A percentile compares a stretch with the other conserved stretches of the same genome.
Evolutionary conservation across 2,797 vertebrate genomes (phyloP).

Genomic region (Cyclura pinguis): DNA sequence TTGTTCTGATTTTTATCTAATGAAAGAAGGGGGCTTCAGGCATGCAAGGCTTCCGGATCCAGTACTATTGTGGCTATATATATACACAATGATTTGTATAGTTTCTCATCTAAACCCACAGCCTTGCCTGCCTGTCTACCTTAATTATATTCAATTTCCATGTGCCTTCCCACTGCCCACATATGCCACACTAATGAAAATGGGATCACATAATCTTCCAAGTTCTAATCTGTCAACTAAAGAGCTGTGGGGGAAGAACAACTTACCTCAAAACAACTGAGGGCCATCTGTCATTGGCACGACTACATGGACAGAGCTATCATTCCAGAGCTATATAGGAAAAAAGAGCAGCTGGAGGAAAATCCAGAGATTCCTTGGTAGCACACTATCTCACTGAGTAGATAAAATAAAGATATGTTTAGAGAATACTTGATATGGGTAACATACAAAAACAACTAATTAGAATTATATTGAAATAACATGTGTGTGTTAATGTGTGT

Average conservation of each 20-base stretch:
- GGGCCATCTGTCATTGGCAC: not conserved
- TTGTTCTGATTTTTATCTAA: not conserved
- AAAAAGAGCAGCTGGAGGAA: constrained; percentile 28
- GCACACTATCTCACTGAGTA: not conserved
- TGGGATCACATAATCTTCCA: not conserved
- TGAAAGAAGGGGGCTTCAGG: not conserved
- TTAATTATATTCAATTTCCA: constrained; percentile 50
- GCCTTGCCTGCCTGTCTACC: constrained; percentile 27
- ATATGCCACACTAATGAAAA: constrained; percentile 26
- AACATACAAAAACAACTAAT: too few relatives aligned
- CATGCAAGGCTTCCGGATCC: constrained; percentile 10
- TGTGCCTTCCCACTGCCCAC: not conserved
- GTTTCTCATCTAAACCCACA: not conserved
- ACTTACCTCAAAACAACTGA: constrained; percentile 32
- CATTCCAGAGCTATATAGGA: constrained; percentile 14
- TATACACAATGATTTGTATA: not conserved
- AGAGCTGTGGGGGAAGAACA: constrained; percentile 29
- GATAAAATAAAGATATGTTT: not conserved
- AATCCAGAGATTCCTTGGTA: constrained; percentile 14
- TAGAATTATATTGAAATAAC: too few relatives aligned
- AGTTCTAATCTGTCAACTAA: constrained; percentile 39
- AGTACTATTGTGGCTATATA: not conserved
- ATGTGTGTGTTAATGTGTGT: too few relatives aligned
- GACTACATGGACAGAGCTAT: not conserved
- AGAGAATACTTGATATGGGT: too few relatives aligned